Percentiles rank a stretch among this genome's conserved stretches.
Evolutionary conservation across 2,888 invertebrate species (phyloP).

Genomic region (Ceraclea dissimilis): DNA sequence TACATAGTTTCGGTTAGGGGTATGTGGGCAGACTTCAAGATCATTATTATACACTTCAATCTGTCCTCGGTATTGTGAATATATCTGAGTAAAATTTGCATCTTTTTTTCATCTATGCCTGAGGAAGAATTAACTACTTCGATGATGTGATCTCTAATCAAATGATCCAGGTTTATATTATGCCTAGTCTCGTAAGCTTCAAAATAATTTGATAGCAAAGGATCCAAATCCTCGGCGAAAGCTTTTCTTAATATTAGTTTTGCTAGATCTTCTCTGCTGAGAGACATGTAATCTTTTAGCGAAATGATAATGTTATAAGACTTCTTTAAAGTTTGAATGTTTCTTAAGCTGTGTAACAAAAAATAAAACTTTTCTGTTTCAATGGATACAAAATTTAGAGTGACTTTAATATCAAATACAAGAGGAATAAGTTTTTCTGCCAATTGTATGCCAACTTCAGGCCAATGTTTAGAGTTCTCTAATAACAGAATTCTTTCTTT

Average conservation of each 20-base stretch:
- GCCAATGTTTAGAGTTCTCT: slow-evolving; percentile 45
- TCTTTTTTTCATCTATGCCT: slow-evolving; percentile 28
- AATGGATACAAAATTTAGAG: slow-evolving; percentile 14
- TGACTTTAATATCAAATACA: slow-evolving; percentile 19
- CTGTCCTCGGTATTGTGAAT: slow-evolving; percentile 21
- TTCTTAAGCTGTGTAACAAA: slow-evolving; percentile 19
- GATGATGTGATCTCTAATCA: slow-evolving; percentile 39
- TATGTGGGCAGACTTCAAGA: slow-evolving; percentile 21
- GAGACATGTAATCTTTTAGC: slow-evolving; percentile 22
- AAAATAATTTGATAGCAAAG: slow-evolving; percentile 39
- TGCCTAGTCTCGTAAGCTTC: slow-evolving; percentile 39
- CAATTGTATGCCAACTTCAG: slow-evolving; percentile 38
- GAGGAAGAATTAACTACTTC: slow-evolving; percentile 39
- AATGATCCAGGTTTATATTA: slow-evolving; percentile 41
- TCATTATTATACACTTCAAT: slow-evolving; percentile 17
- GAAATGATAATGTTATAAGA: slow-evolving; percentile 22
- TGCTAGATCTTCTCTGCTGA: slow-evolving; percentile 37
- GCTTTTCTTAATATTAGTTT: slow-evolving; percentile 41
- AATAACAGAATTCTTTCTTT: slow-evolving; percentile 41
- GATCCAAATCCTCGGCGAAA: slow-evolving; percentile 37
- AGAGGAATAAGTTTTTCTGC: slow-evolving; percentile 22
- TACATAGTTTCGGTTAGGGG: slow-evolving; percentile 20
- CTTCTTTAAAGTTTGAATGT: slow-evolving; percentile 22
- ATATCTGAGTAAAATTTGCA: slow-evolving; percentile 20
- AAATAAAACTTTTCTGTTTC: slow-evolving; percentile 20